Conservation (phyloP, 2,888 invertebrate species). For the Stegophylla sp. region DNA sequence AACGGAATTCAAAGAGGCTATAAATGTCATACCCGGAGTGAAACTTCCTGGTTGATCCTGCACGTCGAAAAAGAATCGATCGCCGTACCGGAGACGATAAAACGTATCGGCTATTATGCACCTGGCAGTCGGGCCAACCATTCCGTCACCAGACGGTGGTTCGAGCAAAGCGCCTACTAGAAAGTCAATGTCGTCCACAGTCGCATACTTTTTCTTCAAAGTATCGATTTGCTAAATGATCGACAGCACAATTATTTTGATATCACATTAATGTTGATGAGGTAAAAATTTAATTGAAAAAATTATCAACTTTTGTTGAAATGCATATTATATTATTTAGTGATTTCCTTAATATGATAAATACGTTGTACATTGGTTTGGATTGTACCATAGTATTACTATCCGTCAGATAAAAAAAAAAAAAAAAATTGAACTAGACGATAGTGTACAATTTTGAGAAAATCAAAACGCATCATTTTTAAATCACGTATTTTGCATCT, state of each 20-base stretch:
- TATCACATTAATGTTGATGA: too few species aligned
- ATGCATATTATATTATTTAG: neutral
- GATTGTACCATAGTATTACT: too few species aligned
- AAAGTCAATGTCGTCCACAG: constrained; percentile 85
- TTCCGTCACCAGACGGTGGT: constrained; percentile 84
- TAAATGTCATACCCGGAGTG: constrained; percentile 72
- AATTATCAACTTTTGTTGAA: neutral
- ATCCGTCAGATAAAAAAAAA: too few species aligned
- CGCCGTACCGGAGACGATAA: constrained; percentile 84
- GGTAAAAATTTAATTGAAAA: too few species aligned
- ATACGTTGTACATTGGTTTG: too few species aligned
- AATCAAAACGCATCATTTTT: too few species aligned
- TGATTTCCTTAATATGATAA: too few species aligned
- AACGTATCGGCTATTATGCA: constrained; percentile 93
- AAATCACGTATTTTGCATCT: too few species aligned
- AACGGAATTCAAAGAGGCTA: too few species aligned
- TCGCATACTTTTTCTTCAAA: constrained; percentile 67
- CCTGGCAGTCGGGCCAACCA: constrained; percentile 92
- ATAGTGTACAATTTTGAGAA: too few species aligned
- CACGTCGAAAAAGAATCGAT: constrained; percentile 93
- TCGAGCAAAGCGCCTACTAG: constrained; percentile 95
- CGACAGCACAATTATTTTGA: too few species aligned
- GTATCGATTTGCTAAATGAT: constrained; percentile 58
- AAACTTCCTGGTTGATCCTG: constrained; percentile 90
- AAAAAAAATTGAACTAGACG: too few species aligned